These are phyloP conservation scores for Peromyscus maniculatus DNA, from an alignment of 2,113 vertebrate species.

Conservation along the genomic window DNA sequence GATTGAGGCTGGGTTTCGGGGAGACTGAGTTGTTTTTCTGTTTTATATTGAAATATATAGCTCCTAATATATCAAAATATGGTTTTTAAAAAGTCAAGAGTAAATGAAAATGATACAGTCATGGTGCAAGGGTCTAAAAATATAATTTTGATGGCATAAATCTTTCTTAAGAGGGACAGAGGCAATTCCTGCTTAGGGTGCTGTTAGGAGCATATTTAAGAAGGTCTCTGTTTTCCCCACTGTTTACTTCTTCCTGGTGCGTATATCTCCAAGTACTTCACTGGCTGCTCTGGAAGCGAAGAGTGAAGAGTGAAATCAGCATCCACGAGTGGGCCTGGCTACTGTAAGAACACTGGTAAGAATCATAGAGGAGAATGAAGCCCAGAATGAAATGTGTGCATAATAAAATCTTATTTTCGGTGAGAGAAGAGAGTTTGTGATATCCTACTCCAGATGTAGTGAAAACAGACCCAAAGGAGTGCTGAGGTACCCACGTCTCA, in stretches of 20 bases:
- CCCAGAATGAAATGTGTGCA: not conserved
- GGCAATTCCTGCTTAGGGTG: not conserved
- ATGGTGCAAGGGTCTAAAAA: slow-evolving; percentile 9
- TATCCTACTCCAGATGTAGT: not conserved
- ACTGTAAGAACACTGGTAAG: slow-evolving; percentile 15
- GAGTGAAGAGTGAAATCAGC: not conserved
- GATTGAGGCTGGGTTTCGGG: slow-evolving; percentile 18
- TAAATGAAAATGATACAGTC: not conserved
- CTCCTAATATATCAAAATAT: slow-evolving; percentile 1
- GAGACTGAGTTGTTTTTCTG: slow-evolving; percentile 11
- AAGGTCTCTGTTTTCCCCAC: not conserved
- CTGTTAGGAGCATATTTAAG: not conserved
- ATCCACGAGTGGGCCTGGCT: not conserved
- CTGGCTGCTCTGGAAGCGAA: slow-evolving; percentile 31
- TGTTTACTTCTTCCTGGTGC: not conserved
- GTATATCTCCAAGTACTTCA: not conserved
- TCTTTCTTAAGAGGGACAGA: not conserved
- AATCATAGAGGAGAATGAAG: slow-evolving; percentile 21
- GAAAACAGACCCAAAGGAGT: not conserved
- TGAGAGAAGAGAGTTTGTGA: not conserved
- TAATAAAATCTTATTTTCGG: slow-evolving; percentile 21
- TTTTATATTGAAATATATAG: not conserved
- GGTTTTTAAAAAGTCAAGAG: slow-evolving; percentile 18
- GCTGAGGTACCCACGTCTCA: not conserved
- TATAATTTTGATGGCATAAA: not conserved